phyloP scores from a whole-genome alignment of 2,113 vertebrate genomes.

The Charadrius vociferus region DNA sequence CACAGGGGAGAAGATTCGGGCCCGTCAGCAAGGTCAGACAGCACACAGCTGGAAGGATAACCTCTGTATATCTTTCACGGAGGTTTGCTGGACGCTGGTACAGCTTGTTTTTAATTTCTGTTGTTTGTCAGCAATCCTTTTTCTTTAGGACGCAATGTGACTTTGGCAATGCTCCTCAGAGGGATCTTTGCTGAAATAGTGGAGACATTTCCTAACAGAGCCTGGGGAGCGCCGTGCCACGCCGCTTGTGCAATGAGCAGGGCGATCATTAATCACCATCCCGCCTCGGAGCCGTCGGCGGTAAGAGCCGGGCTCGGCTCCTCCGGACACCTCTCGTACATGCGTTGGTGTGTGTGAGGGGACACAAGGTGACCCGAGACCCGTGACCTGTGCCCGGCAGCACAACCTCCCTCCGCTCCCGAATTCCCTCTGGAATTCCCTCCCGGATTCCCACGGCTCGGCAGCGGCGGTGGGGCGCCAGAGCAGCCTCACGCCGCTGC shows the following conservation, averaged over 20 bases:
- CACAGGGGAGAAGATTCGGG: accelerated
- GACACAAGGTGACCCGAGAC: background rate
- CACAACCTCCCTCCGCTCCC: background rate
- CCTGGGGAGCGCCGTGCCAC: background rate
- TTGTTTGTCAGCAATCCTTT: background rate
- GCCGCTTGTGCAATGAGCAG: background rate
- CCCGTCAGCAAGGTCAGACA: accelerated
- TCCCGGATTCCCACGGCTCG: accelerated
- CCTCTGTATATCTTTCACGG: background rate
- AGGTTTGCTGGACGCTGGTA: background rate
- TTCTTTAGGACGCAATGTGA: background rate
- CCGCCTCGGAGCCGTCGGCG: accelerated
- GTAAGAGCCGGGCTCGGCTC: background rate
- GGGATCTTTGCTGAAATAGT: background rate
- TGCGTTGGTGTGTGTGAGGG: accelerated
- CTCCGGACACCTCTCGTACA: background rate
- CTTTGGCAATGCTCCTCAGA: background rate
- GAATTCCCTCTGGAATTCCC: background rate
- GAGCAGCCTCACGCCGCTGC: background rate
- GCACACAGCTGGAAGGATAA: accelerated
- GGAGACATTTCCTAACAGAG: background rate
- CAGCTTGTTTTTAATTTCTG: background rate
- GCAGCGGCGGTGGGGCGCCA: background rate
- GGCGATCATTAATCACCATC: accelerated
- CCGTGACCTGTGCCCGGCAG: no score